Conservation (phyloP, 2,797 vertebrate genomes). For the Aulostomus chinensis region DNA sequence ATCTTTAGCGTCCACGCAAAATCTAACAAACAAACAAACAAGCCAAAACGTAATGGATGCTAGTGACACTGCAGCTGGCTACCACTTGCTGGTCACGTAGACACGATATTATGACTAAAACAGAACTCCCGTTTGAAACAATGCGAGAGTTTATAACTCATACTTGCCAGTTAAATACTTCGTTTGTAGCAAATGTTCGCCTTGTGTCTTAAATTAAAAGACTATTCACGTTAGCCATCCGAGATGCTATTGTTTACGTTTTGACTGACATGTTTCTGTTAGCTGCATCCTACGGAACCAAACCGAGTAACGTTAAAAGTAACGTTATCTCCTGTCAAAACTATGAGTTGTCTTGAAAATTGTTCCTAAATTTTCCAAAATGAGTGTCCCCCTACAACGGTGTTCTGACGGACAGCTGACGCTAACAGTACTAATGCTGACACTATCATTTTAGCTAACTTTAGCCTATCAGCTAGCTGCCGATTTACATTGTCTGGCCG, state of each 20-base stretch:
- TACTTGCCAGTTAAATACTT: background rate
- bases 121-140: background rate
- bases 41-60: too few relatives aligned
- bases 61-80: background rate
- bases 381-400: background rate
- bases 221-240: slow-evolving; percentile 13
- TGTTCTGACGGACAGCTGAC: background rate
- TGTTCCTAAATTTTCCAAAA: background rate
- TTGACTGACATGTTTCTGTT: slow-evolving; percentile 29
- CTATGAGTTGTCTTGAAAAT: background rate
- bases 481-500: slow-evolving; percentile 55
- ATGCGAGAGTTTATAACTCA: background rate
- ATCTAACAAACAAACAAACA: background rate
- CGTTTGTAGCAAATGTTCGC: background rate
- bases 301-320: background rate
- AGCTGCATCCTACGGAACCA: slow-evolving; percentile 16
- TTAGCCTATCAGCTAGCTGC: slow-evolving; percentile 41
- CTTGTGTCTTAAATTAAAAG: background rate
- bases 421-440: slow-evolving; percentile 38
- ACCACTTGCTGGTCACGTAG: background rate
- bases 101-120: background rate
- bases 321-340: background rate
- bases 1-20: slow-evolving; percentile 2
- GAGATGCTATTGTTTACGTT: slow-evolving; percentile 71
- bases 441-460: slow-evolving; percentile 40